Evolutionary conservation across 2,113 vertebrate species (phyloP).

Genomic region (Kryptolebias marmoratus): DNA sequence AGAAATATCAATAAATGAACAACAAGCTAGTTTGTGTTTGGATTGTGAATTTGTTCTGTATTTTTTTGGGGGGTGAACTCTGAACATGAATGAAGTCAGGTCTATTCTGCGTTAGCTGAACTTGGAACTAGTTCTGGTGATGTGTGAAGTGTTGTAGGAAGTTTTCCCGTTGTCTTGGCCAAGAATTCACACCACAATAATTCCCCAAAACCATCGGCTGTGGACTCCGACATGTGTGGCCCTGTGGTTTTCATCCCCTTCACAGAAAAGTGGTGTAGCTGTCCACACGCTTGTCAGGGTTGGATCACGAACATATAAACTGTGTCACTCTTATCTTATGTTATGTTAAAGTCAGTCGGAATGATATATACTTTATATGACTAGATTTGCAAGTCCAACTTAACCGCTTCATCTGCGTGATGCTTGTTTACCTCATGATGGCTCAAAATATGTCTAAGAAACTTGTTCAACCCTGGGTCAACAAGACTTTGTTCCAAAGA

Average conservation of each 20-base stretch:
- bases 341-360: not conserved
- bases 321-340: constrained; percentile 33
- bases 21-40: too few relatives aligned
- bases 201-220: not conserved
- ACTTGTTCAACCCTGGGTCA: not conserved
- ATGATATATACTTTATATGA: constrained; percentile 13
- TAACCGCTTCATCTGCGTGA: not conserved
- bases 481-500: not conserved
- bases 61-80: too few relatives aligned
- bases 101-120: too few relatives aligned
- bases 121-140: too few relatives aligned
- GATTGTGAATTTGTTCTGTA: too few relatives aligned
- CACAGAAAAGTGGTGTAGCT: constrained; percentile 4
- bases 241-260: too few relatives aligned
- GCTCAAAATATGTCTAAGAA: not conserved
- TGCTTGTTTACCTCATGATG: not conserved
- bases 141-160: too few relatives aligned
- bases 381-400: not conserved
- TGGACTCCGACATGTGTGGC: constrained; percentile 34
- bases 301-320: constrained; percentile 32
- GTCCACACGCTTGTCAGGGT: constrained; percentile 34
- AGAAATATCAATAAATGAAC: too few relatives aligned
- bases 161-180: too few relatives aligned
- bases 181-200: not conserved
- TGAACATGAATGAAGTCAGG: too few relatives aligned